Evolutionary conservation across 2,113 vertebrate genomes (phyloP).

Genomic region (Triplophysa rosa): DNA sequence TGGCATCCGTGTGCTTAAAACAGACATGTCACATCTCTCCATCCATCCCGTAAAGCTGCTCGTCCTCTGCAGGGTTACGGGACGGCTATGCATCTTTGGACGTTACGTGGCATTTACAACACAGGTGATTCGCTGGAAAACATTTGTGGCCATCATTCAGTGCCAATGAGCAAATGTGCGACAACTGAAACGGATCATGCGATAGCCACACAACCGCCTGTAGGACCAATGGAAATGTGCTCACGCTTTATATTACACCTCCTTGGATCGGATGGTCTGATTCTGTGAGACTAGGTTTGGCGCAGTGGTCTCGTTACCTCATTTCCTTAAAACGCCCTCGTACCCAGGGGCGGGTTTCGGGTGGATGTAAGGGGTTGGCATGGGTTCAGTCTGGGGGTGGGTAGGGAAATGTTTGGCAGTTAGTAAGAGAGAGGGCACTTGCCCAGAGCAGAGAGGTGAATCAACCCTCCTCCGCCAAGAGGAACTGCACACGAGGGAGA

Average conservation of each 20-base stretch:
- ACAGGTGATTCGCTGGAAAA: no score
- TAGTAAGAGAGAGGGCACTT: constrained; percentile 16
- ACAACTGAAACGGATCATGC: no score
- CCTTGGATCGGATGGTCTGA: not conserved
- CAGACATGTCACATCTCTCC: no score
- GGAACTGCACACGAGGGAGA: constrained; percentile 2
- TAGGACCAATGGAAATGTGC: not conserved
- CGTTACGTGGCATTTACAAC: no score
- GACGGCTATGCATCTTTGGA: no score
- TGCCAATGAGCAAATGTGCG: no score
- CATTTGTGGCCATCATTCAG: no score
- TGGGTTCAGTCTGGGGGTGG: not conserved
- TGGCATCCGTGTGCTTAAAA: no score
- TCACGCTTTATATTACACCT: not conserved
- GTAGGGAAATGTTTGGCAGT: constrained; percentile 19
- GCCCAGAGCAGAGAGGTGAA: constrained; percentile 24
- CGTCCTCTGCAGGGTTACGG: no score
- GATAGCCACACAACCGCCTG: no score
- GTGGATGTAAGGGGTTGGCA: constrained; percentile 9
- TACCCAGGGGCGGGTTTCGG: not conserved
- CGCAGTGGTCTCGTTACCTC: not conserved
- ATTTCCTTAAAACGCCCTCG: not conserved
- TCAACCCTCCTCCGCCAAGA: constrained; percentile 18
- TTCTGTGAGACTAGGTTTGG: not conserved
- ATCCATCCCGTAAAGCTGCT: not conserved